Evolutionary conservation across 2,113 vertebrate species (phyloP), one percentile per base, ranked within the genome.

Genomic region (Ailuropoda melanoleuca): DNA sequence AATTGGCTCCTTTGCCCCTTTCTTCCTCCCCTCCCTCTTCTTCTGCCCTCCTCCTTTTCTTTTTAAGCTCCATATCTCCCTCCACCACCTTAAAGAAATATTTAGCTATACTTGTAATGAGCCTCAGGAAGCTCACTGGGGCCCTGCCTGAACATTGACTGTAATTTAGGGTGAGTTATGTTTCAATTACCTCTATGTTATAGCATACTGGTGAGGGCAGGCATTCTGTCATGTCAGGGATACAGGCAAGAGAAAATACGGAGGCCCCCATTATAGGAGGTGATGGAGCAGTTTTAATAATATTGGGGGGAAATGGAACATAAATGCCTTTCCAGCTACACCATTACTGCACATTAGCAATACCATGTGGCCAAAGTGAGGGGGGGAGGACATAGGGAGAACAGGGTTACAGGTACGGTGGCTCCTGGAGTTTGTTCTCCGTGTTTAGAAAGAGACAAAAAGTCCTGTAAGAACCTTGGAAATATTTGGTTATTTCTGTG

Each of bases 251-350:
- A 98, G 98, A 98, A 98, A 99, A 98, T 98, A 98, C 97, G 97
- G 98, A 98, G 96, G 86, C 96, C 94, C 98, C 98, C 98, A 98
- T 99, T 99, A 99, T 91, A 98, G 98, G 97, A 90, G 24, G 98
- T 99, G 98, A 99, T 99, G 98, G 98, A 99, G 98, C 98, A 98
- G 98, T 99, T 99, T 99, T 99, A 99, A 99, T 99, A 99, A 99
- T 98, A 99, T 97, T 98, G 98, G 97, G 82, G 98, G 96, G 58
- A 98, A 98, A 99, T 98, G 98, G 98, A 98, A 98, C 92, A 58
- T 98, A 98, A 99, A 98, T 97, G 98, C 98, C 97, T 98, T 98
- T 98, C 96, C 95, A 98, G 98, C 97, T 87, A 89, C 95, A 96
- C 98, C 98, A 98, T 98, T 99, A 99, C 98, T 91, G 97, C 98